Evolutionary conservation across 2,888 invertebrate species (phyloP).

Genomic region (Athetis lepigone): DNA sequence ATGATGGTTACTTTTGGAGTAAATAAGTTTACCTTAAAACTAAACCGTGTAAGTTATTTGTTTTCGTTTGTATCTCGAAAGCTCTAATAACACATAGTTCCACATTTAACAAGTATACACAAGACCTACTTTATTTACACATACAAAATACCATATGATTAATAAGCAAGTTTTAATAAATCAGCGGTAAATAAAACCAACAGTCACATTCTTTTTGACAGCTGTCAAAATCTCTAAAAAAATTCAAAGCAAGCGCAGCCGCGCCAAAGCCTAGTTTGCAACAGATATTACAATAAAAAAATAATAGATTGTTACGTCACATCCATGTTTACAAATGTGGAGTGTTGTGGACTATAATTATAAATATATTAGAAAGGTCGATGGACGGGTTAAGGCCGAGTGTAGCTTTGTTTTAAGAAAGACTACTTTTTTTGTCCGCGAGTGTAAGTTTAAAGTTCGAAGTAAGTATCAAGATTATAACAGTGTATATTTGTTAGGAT

Average conservation of each 20-base stretch:
- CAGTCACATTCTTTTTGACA: slow-evolving; percentile 35
- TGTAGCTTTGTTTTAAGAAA: slow-evolving; percentile 69
- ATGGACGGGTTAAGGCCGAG: slow-evolving; percentile 83
- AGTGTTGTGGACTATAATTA: slow-evolving; percentile 81
- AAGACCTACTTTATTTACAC: neutral
- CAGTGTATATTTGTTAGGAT: no score
- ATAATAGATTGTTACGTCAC: slow-evolving; percentile 77
- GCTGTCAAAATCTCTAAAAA: slow-evolving; percentile 35
- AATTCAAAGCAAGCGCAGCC: slow-evolving; percentile 22
- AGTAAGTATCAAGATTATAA: slow-evolving; percentile 18
- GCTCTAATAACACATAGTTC: no score
- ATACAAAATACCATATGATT: neutral
- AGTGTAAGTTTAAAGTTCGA: slow-evolving; percentile 59
- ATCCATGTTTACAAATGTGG: slow-evolving; percentile 85
- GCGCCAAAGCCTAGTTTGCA: slow-evolving; percentile 54
- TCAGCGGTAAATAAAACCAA: slow-evolving; percentile 27
- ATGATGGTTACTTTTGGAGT: no score
- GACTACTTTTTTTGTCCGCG: slow-evolving; percentile 50
- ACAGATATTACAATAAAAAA: slow-evolving; percentile 60
- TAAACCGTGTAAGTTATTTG: no score
- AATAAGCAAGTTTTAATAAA: slow-evolving; percentile 12
- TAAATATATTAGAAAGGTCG: slow-evolving; percentile 89
- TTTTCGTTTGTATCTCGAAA: no score
- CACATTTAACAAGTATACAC: neutral
- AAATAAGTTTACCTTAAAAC: no score